Evolutionary conservation across 2,797 vertebrate genomes (phyloP).

Genomic region (Argya squamiceps): DNA sequence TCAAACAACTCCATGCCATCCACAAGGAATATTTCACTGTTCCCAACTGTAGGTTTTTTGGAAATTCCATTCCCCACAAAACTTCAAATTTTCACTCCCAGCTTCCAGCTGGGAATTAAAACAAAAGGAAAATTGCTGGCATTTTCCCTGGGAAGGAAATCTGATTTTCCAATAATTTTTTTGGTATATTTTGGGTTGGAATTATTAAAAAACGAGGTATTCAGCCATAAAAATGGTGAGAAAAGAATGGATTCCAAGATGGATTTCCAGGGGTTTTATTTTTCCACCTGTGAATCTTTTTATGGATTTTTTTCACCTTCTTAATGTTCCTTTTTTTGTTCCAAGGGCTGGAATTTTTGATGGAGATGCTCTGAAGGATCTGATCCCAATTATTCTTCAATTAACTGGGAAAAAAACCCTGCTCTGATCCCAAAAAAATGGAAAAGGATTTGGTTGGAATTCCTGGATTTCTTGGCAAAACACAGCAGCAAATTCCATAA

Average conservation of each 20-base stretch:
- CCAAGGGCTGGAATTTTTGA: background rate
- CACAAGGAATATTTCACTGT: rapidly evolving
- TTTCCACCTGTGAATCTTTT: rapidly evolving
- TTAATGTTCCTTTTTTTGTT: background rate
- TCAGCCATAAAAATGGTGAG: background rate
- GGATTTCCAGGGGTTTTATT: background rate
- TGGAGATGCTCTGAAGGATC: background rate
- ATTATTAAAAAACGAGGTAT: rapidly evolving
- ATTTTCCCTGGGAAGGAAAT: rapidly evolving
- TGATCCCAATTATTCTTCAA: background rate
- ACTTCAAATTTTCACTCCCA: background rate
- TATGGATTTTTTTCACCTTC: background rate
- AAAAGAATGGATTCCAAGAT: background rate
- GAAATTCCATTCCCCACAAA: background rate
- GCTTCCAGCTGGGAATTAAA: background rate
- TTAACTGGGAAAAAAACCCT: background rate
- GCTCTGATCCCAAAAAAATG: background rate
- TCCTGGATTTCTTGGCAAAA: background rate
- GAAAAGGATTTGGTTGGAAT: background rate
- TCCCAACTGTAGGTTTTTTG: background rate
- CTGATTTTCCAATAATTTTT: background rate
- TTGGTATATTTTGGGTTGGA: background rate
- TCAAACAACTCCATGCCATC: background rate
- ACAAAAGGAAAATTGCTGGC: background rate
- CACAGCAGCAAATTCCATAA: background rate